A percentile compares a stretch with the other conserved stretches of the same genome.
phyloP scores from a whole-genome alignment of 2,888 invertebrate genomes.

The Eupithecia insigniata region DNA sequence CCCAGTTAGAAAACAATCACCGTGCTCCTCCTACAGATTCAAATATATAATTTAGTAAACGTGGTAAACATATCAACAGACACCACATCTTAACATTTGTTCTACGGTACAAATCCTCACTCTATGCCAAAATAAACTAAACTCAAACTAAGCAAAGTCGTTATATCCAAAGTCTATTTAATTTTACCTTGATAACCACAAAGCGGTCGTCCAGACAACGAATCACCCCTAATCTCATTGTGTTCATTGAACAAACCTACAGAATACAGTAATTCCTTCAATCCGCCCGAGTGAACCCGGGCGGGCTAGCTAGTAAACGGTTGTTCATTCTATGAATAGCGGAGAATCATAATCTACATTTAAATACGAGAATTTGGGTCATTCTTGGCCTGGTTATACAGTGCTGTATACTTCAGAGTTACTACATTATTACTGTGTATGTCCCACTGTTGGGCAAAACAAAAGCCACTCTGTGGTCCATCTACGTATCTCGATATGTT shows the following conservation, averaged over 20 bases:
- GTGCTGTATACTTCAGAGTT: neutral
- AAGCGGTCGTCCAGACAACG: neutral
- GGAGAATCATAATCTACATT: conserved; percentile 26
- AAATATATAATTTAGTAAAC: no score
- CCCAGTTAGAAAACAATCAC: no score
- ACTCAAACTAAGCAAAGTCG: neutral
- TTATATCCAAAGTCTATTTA: neutral
- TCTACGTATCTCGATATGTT: neutral
- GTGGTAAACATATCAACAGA: neutral
- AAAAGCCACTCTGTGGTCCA: neutral
- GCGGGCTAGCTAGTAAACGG: neutral
- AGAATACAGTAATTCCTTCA: neutral
- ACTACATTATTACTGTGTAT: neutral
- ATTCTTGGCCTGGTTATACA: conserved; percentile 3
- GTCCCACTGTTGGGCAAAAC: neutral
- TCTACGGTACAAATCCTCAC: neutral
- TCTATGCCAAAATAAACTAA: neutral
- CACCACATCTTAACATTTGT: neutral
- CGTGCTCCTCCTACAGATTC: no score
- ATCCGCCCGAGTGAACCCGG: neutral
- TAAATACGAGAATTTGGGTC: conserved; percentile 17
- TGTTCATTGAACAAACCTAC: neutral
- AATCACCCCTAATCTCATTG: neutral
- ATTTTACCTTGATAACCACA: neutral
- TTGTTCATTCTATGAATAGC: conserved; percentile 19